Conservation (phyloP, 2,113 vertebrate genomes). For the Lycaon pictus region DNA sequence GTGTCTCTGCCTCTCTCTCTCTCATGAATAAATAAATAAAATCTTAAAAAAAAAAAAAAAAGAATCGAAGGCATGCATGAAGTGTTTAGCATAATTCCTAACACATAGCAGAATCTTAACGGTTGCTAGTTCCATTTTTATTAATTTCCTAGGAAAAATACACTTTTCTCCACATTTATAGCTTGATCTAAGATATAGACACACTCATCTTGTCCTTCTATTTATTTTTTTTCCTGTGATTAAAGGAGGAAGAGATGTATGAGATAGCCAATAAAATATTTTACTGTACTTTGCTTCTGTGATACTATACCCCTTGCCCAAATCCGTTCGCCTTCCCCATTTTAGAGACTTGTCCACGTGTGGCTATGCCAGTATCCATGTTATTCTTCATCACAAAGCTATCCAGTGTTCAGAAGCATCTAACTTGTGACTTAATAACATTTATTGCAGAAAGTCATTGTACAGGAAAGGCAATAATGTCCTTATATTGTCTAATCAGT, state of each 20-base stretch:
- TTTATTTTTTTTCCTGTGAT: neutral
- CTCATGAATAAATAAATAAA: too few species aligned
- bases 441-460: neutral
- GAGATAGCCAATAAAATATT: neutral
- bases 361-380: neutral
- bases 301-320: neutral
- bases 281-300: neutral
- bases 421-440: neutral
- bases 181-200: neutral
- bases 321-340: neutral
- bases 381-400: neutral
- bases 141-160: constrained; percentile 27
- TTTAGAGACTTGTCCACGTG: neutral
- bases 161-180: neutral
- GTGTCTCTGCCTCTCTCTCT: too few species aligned
- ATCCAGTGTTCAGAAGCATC: neutral
- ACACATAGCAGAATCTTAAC: neutral
- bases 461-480: neutral
- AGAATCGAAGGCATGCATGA: neutral
- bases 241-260: neutral
- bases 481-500: neutral
- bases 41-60: too few species aligned
- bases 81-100: neutral
- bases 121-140: neutral
- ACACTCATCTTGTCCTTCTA: neutral